Percentiles rank a stretch among this genome's conserved stretches.
phyloP scores from a whole-genome alignment of 2,888 invertebrate species.

The Drosophila anomelani region DNA sequence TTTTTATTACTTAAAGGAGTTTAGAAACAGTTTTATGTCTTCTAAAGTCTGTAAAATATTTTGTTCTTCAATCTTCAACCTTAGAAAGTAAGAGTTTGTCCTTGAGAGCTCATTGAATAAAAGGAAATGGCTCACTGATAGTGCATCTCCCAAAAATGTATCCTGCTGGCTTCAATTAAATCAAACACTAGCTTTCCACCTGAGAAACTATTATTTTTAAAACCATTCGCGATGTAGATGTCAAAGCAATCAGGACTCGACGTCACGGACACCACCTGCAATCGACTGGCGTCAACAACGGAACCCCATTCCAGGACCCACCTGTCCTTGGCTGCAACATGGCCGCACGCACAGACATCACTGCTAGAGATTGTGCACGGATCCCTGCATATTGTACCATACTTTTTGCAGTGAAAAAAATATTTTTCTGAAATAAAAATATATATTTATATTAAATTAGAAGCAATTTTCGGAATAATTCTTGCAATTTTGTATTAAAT shows the following conservation, averaged over 20 bases:
- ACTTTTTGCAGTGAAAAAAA: background rate
- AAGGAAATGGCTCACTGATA: too few relatives aligned
- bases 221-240: slow-evolving; percentile 54
- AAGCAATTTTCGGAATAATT: background rate
- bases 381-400: slow-evolving; percentile 17
- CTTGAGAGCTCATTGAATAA: too few relatives aligned
- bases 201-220: slow-evolving; percentile 6
- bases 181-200: background rate
- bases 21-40: too few relatives aligned
- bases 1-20: background rate
- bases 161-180: slow-evolving; percentile 14
- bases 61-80: too few relatives aligned
- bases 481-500: background rate
- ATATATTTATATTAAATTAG: too few relatives aligned
- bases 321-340: slow-evolving; percentile 52
- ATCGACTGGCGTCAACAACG: slow-evolving; percentile 57
- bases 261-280: slow-evolving; percentile 46
- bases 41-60: too few relatives aligned
- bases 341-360: slow-evolving; percentile 24
- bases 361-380: slow-evolving; percentile 9
- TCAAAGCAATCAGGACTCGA: slow-evolving; percentile 65
- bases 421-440: background rate
- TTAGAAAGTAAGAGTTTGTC: too few relatives aligned
- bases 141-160: too few relatives aligned
- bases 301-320: slow-evolving; percentile 1